These are phyloP conservation scores for Caerostris darwini DNA, from an alignment of 1,140 invertebrate species.

Conservation along the genomic window DNA sequence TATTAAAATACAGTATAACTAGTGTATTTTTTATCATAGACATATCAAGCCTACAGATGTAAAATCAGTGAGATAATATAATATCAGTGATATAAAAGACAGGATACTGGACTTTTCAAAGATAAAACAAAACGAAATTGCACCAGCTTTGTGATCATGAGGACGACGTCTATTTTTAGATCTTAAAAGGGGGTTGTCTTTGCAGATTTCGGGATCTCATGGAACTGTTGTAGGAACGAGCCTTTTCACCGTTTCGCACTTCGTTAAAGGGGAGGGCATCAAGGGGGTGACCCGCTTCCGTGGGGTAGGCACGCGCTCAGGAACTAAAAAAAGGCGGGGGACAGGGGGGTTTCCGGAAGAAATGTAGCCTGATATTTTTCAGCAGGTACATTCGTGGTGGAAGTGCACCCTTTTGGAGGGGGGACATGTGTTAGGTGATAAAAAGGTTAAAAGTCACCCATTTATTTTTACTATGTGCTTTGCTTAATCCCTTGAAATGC, in stretches of 20 bases:
- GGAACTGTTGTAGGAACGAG: background rate
- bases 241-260: slow-evolving; percentile 22
- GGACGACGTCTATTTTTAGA: background rate
- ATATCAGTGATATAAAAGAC: too few relatives aligned
- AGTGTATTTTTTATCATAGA: too few relatives aligned
- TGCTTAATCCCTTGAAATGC: too few relatives aligned
- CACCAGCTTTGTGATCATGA: background rate
- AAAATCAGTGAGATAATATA: too few relatives aligned
- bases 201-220: background rate
- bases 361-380: slow-evolving; percentile 19
- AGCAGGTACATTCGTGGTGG: slow-evolving; percentile 1
- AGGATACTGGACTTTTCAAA: too few relatives aligned
- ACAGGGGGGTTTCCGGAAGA: background rate
- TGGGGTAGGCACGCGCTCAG: background rate
- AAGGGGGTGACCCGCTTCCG: slow-evolving; percentile 1
- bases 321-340: background rate
- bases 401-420: background rate
- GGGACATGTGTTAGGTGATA: background rate
- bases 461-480: background rate
- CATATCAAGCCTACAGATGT: too few relatives aligned
- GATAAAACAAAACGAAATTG: too few relatives aligned
- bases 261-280: background rate
- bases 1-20: too few relatives aligned
- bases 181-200: background rate
- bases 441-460: background rate